Conservation (phyloP, 2,888 invertebrate species). For the Yponomeuta cagnagella region DNA sequence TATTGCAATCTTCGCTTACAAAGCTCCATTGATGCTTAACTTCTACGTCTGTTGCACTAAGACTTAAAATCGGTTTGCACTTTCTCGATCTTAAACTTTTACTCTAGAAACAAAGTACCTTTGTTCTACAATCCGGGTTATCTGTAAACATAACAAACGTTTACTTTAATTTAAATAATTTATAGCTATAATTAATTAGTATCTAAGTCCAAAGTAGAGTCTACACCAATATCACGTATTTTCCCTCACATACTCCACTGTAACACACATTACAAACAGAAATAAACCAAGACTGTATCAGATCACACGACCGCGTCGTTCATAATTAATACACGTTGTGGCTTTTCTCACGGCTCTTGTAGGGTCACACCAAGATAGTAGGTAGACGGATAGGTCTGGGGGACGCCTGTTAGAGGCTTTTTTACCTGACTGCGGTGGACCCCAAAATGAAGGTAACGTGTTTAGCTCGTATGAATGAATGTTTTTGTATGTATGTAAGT, state of each 20-base stretch:
- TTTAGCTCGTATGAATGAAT: too few species aligned
- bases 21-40: not conserved
- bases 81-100: too few species aligned
- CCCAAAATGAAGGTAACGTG: too few species aligned
- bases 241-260: not conserved
- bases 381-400: not conserved
- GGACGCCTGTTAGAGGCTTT: not conserved
- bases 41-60: not conserved
- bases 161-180: too few species aligned
- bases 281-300: not conserved
- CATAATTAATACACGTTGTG: constrained; percentile 11
- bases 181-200: too few species aligned
- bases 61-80: too few species aligned
- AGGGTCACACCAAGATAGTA: not conserved
- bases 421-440: not conserved
- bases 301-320: constrained; percentile 11
- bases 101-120: too few species aligned
- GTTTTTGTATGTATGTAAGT: too few species aligned
- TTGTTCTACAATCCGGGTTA: too few species aligned
- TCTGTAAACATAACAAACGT: too few species aligned
- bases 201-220: too few species aligned
- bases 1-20: not conserved
- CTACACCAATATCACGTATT: not conserved
- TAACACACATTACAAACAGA: not conserved
- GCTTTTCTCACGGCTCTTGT: not conserved